Evolutionary conservation across 2,888 invertebrate genomes (phyloP).

Genomic region (Sarcophaga subvicina): DNA sequence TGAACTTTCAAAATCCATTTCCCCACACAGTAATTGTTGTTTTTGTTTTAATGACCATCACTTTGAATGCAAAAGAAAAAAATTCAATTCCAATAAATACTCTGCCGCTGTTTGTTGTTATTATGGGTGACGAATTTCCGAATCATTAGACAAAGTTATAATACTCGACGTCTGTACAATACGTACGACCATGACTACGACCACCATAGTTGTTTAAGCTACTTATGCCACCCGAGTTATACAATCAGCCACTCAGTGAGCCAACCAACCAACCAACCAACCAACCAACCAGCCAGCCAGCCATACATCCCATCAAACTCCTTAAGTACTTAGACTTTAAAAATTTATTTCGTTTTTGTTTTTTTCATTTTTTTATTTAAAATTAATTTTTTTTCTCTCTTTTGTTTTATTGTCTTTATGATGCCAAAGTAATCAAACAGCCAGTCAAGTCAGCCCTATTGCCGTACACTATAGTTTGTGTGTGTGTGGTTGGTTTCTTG

Average conservation of each 20-base stretch:
- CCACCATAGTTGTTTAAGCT: slow-evolving; percentile 79
- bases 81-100: slow-evolving; percentile 26
- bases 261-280: slow-evolving; percentile 7
- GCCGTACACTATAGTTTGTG: too few relatives aligned
- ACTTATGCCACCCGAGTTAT: slow-evolving; percentile 71
- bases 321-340: slow-evolving; percentile 58
- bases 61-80: too few relatives aligned
- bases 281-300: slow-evolving; percentile 65
- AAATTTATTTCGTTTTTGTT: slow-evolving; percentile 25
- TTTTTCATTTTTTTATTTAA: slow-evolving; percentile 18
- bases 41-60: too few relatives aligned
- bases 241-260: background rate
- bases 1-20: too few relatives aligned
- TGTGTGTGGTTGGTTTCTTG: background rate
- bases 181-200: slow-evolving; percentile 64
- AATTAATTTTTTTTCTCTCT: slow-evolving; percentile 27
- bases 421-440: slow-evolving; percentile 14
- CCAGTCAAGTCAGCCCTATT: too few relatives aligned
- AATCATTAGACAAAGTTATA: slow-evolving; percentile 81
- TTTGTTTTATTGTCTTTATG: slow-evolving; percentile 27
- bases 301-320: slow-evolving; percentile 15
- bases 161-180: slow-evolving; percentile 53
- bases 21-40: too few relatives aligned
- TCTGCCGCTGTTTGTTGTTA: slow-evolving; percentile 69
- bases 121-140: slow-evolving; percentile 81